Percentiles rank a stretch among this genome's conserved stretches.
phyloP scores from a whole-genome alignment of 2,888 invertebrate genomes.

The Polymixis lichenea region DNA sequence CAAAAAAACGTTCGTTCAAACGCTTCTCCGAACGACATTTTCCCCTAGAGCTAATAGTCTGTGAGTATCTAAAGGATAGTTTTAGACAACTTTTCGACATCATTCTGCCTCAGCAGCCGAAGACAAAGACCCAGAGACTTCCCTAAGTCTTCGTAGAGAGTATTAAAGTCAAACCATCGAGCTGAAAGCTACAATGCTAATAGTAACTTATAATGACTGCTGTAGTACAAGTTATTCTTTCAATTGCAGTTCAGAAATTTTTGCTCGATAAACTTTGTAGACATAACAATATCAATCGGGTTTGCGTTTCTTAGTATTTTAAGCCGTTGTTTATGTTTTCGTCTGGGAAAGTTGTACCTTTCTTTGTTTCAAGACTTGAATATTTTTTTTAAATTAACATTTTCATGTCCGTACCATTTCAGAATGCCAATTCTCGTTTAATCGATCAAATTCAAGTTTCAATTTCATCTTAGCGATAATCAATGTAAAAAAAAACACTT shows the following conservation, averaged over 20 bases:
- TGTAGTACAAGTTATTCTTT: slow-evolving; percentile 57
- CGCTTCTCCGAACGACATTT: slow-evolving; percentile 8
- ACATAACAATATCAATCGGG: slow-evolving; percentile 46
- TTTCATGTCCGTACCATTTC: neutral
- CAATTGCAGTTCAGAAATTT: slow-evolving; percentile 32
- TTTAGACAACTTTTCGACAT: slow-evolving; percentile 59
- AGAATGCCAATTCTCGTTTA: neutral
- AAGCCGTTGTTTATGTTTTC: slow-evolving; percentile 17
- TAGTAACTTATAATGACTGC: slow-evolving; percentile 73
- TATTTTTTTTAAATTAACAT: slow-evolving; percentile 7
- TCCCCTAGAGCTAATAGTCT: slow-evolving; percentile 26
- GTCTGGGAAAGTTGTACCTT: slow-evolving; percentile 10
- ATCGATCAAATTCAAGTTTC: neutral
- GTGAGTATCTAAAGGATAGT: slow-evolving; percentile 56
- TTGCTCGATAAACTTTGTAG: slow-evolving; percentile 52
- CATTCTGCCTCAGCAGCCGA: slow-evolving; percentile 69
- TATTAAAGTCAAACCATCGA: slow-evolving; percentile 77
- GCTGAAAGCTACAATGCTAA: slow-evolving; percentile 75
- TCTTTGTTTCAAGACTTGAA: neutral
- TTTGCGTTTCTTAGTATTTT: slow-evolving; percentile 14
- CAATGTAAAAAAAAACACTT: neutral
- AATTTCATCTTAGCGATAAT: neutral
- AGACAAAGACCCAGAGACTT: slow-evolving; percentile 77
- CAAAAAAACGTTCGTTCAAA: neutral
- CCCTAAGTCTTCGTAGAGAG: slow-evolving; percentile 77